phyloP scores from a whole-genome alignment of 2,113 vertebrate genomes.

The Hydrolagus affinis region DNA sequence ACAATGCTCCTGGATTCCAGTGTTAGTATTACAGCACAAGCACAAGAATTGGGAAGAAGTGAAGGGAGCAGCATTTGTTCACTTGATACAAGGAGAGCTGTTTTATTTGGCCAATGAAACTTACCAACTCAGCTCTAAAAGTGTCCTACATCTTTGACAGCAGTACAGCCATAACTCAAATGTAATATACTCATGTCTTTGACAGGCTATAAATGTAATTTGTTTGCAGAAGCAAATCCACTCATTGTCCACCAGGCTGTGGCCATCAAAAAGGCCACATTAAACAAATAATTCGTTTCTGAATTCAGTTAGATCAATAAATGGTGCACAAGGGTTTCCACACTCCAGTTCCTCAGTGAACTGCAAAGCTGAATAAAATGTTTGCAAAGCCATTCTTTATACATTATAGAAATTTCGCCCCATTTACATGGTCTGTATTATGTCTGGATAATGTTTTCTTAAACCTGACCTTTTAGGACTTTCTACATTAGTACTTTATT shows the following conservation, averaged over 20 bases:
- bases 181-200: constrained; percentile 10
- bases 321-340: background rate
- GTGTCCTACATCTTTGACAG: background rate
- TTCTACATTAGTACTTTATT: background rate
- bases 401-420: background rate
- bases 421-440: constrained; percentile 7
- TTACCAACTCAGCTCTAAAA: background rate
- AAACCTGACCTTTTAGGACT: constrained; percentile 17
- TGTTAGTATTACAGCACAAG: background rate
- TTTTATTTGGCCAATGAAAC: constrained; percentile 22
- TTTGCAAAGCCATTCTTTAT: constrained; percentile 1
- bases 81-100: constrained; percentile 5
- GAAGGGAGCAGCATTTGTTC: background rate
- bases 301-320: background rate
- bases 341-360: background rate
- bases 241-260: background rate
- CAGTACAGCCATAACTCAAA: background rate
- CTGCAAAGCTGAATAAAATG: background rate
- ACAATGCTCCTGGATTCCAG: constrained; percentile 3
- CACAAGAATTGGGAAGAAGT: background rate
- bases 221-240: constrained; percentile 18
- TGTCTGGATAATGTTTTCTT: constrained; percentile 26
- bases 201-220: constrained; percentile 20
- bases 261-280: background rate
- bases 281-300: constrained; percentile 4